Conservation (phyloP, 1,140 invertebrate species). For the Diplogasteroides magnus region DNA sequence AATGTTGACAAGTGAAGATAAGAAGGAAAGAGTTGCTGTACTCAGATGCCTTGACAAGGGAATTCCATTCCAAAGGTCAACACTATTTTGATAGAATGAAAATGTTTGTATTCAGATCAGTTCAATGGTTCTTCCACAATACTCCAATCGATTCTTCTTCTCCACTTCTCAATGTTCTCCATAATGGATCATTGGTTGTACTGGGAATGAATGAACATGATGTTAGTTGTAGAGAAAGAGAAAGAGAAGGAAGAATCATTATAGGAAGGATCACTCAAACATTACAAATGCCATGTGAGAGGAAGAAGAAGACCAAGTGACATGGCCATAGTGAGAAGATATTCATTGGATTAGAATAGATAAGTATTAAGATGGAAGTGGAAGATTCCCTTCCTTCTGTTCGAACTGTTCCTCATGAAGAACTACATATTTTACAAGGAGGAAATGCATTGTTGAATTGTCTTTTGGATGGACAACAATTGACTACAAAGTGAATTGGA, state of each 20-base stretch:
- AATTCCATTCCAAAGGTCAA: no score
- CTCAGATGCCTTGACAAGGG: no score
- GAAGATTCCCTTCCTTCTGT: conserved; percentile 31
- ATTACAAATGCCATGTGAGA: conserved; percentile 20
- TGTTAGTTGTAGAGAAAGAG: no score
- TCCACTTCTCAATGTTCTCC: no score
- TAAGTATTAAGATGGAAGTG: conserved; percentile 8
- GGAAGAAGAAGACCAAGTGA: conserved; percentile 14
- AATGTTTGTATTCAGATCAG: no score
- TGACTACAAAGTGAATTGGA: no score
- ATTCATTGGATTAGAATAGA: neutral
- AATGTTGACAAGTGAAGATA: no score
- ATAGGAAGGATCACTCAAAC: conserved; percentile 24
- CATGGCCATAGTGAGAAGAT: conserved; percentile 3
- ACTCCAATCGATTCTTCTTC: no score
- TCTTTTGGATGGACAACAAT: conserved; percentile 28
- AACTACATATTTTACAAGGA: conserved; percentile 9
- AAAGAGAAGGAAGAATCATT: no score
- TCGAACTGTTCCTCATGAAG: conserved; percentile 13
- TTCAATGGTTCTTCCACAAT: neutral
- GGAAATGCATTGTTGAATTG: conserved; percentile 29
- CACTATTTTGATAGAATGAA: no score
- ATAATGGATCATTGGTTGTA: neutral
- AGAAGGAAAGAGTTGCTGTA: no score
- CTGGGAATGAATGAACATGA: neutral